These are phyloP conservation scores for Saccostrea cuccullata DNA, from an alignment of 1,140 invertebrate species.

Conservation along the genomic window DNA sequence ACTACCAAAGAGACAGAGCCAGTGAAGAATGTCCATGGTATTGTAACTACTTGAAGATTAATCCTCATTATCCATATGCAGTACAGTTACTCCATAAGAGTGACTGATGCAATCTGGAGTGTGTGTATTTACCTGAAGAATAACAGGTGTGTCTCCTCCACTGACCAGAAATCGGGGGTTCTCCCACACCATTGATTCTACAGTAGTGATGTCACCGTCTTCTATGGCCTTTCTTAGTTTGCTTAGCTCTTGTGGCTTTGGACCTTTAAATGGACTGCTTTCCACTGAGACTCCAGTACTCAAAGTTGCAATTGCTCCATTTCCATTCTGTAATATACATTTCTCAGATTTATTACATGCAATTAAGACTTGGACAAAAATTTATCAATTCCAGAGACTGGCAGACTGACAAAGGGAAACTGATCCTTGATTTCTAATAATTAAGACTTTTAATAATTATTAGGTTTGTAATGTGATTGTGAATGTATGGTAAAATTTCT, in stretches of 20 bases:
- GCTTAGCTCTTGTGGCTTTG: conserved; percentile 88
- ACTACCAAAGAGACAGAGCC: too few relatives aligned
- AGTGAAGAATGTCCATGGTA: too few relatives aligned
- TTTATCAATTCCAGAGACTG: too few relatives aligned
- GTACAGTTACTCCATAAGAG: conserved; percentile 70
- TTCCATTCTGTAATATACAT: conserved; percentile 31
- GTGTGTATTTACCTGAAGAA: conserved; percentile 78
- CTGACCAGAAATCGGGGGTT: conserved; percentile 92
- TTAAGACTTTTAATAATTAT: too few relatives aligned
- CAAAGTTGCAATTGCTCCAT: conserved; percentile 40
- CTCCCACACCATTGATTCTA: conserved; percentile 84
- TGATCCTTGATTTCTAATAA: too few relatives aligned
- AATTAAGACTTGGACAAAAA: too few relatives aligned
- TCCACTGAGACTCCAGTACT: conserved; percentile 60
- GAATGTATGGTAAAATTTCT: too few relatives aligned
- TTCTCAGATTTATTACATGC: conserved; percentile 4
- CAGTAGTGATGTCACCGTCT: conserved; percentile 83
- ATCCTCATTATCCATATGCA: too few relatives aligned
- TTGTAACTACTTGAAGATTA: too few relatives aligned
- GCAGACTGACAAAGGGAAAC: too few relatives aligned
- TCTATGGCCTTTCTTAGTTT: conserved; percentile 89
- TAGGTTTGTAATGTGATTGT: too few relatives aligned
- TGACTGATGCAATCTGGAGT: neutral
- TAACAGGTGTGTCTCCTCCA: conserved; percentile 92
- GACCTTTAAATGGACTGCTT: conserved; percentile 84